Evolutionary conservation across 2,113 vertebrate genomes (phyloP), one percentile per base, ranked within the genome.

Genomic region (Ictalurus punctatus): DNA sequence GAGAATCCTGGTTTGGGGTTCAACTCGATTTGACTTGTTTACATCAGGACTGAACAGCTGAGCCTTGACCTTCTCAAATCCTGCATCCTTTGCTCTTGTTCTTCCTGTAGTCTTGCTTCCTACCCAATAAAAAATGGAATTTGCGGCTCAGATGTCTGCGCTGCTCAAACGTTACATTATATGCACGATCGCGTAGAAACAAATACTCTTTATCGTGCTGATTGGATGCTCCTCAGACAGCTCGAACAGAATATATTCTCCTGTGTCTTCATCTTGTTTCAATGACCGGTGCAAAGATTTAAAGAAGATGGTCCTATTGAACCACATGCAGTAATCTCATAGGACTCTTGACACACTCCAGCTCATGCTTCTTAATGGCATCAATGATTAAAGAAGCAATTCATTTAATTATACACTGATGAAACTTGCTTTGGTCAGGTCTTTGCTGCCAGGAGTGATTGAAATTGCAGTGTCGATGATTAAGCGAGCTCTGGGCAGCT

Each of bases 321-420:
- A 34, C n/a, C 69, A 19, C 21, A 44, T 58, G 63, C 56, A 87
- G 84, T 91, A 92, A 90, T 92, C 65, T 56, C 84, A 71, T 79
- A 91, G 82, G 83, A 87, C 65, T 83, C 88, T 76, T 87, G 76
- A 58, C 89, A 65, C 73, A 87, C 93, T 94, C 90, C 90, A 89
- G 88, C 87, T 93, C 58, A 82, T 93, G 93, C 92, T 87, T 88
- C 74, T 88, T 89, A 91, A 92, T 91, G 89, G 87, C 90, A 88
- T 81, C 6, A 48, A 79, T 91, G 86, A 93, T 91, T 87, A 91
- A 92, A 88, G 90, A 52, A 90, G 83, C 88, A 76, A 90, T 82
- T 93, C 13, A 90, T 91, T 92, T 93, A 91, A 93, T 92, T 90
- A 90, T 91, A 92, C 87, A 67, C 30, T 37, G 74, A 86, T 74